Base-by-base conservation (phyloP, 2,797 vertebrate genomes). In the Trichosurus vulpecula region DNA sequence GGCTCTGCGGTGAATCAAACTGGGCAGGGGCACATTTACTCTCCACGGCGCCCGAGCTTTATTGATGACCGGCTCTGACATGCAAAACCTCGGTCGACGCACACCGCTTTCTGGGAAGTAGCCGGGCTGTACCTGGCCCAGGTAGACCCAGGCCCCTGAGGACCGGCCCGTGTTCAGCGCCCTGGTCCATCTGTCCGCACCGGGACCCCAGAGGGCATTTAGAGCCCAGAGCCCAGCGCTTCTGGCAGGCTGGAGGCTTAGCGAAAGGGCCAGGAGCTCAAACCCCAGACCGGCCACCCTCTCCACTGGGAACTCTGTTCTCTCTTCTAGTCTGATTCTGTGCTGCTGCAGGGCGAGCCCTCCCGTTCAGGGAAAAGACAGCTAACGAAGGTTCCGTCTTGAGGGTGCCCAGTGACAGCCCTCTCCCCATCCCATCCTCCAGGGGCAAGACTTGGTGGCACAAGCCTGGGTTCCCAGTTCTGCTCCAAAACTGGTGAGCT, bases 171-270 rank as follows among this genome's bases (percentile, higher is more conserved):
- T 4, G 11, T 35, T 61, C 58, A 35, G 0, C 53, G 25, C 13
- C 10, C 54, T 13, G 29, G 1, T 51, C 47, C 11, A 12, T 29
- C 0, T 0, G 35, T 41, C 1, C 2, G 0, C 6, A 0, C 6
- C 12, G 53, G 56, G 6, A 10, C n/a, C 55, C 54, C 10, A 58
- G 30, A 58, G 47, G 29, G 16, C n/a, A n/a, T n/a, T n/a, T n/a
- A n/a, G n/a, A n/a, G n/a, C n/a, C n/a, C n/a, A n/a, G n/a, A n/a
- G 3, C 22, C 92, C 13, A 58, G 11, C 57, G 22, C 1, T 10
- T 58, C 3, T 61, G 31, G 58, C 58, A 14, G 58, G 3, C 57
- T 61, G 13, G 58, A 66, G 13, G 1, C 58, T 61, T 61, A 66
- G 58, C 12, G 35, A 14, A n/a, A 1, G 0, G 10, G 22, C 74